Evolutionary conservation across 2,888 invertebrate genomes (phyloP).

Genomic region (Drosophila formosana): DNA sequence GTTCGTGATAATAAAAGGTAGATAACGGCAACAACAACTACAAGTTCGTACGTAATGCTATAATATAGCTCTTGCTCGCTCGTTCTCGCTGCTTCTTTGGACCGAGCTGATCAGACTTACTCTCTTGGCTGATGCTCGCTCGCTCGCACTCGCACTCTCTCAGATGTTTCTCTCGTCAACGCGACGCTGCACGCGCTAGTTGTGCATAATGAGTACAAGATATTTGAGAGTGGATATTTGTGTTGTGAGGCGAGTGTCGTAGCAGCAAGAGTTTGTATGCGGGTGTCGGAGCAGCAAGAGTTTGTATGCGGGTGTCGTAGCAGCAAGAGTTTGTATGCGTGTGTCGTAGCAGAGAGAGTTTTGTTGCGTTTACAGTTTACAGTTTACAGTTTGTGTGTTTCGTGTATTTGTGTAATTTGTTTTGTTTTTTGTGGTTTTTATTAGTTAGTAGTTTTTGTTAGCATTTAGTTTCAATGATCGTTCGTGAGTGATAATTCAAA

Average conservation of each 20-base stretch:
- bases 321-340: conserved; percentile 8
- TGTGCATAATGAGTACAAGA: background rate
- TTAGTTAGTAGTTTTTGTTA: conserved; percentile 34
- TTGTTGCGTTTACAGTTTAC: conserved; percentile 8
- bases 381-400: background rate
- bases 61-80: conserved; percentile 17
- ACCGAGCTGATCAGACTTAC: conserved; percentile 77
- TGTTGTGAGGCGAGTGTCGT: conserved; percentile 15
- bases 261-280: conserved; percentile 8
- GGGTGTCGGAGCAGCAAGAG: conserved; percentile 17
- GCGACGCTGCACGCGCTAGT: conserved; percentile 39
- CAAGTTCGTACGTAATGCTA: conserved; percentile 26
- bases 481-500: conserved; percentile 64
- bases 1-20: conserved; percentile 15
- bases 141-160: conserved; percentile 8
- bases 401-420: conserved; percentile 19
- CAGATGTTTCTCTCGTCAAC: conserved; percentile 26
- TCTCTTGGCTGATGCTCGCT: conserved; percentile 58
- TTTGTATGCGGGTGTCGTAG: conserved; percentile 18
- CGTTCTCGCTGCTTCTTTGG: conserved; percentile 2
- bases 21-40: conserved; percentile 41
- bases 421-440: conserved; percentile 27
- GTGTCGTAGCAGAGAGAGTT: conserved; percentile 29
- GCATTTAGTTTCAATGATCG: conserved; percentile 43
- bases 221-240: background rate